Evolutionary conservation across 2,797 vertebrate genomes (phyloP).

Genomic region (Decapterus maruadsi): DNA sequence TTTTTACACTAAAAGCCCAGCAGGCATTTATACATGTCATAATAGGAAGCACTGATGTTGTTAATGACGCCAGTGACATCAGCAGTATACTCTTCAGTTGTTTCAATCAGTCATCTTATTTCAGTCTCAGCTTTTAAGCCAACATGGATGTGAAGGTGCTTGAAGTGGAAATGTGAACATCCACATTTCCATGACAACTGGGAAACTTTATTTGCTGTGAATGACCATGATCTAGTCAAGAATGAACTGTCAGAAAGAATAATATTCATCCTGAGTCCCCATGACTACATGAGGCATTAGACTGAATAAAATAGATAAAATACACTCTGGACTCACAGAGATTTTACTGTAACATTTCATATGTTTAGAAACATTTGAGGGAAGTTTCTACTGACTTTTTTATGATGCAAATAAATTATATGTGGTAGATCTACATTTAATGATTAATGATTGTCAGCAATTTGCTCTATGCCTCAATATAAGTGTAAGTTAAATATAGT

Average conservation of each 20-base stretch:
- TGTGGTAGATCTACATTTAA: background rate
- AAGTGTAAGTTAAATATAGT: too few relatives aligned
- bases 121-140: background rate
- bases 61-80: background rate
- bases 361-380: background rate
- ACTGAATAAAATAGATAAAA: background rate
- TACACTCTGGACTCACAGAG: background rate
- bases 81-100: background rate
- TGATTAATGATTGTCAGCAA: background rate
- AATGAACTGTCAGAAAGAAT: background rate
- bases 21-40: background rate
- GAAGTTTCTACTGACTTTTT: too few relatives aligned
- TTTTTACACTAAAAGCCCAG: background rate
- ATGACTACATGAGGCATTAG: background rate
- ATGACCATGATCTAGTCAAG: background rate
- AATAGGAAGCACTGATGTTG: background rate
- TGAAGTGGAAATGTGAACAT: background rate
- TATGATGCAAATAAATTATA: background rate
- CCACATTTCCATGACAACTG: constrained; percentile 5
- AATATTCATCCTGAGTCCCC: background rate
- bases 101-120: background rate
- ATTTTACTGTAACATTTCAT: background rate
- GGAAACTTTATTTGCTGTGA: background rate
- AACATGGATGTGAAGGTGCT: background rate
- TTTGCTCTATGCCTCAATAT: too few relatives aligned